Conservation (phyloP, 2,797 vertebrate genomes). For the Schizopygopsis pylzovi region DNA sequence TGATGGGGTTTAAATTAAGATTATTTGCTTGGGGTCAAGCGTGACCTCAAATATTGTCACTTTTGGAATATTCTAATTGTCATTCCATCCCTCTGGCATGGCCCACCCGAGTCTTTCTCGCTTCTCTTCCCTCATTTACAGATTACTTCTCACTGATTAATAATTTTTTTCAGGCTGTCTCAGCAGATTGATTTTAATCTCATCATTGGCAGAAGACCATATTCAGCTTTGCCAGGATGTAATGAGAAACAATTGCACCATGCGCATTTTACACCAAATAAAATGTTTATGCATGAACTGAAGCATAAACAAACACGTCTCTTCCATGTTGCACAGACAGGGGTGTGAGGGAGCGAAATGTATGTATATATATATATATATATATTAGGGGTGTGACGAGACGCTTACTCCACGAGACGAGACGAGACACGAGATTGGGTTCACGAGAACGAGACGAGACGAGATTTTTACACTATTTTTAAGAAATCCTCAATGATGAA, state of each 20-base stretch:
- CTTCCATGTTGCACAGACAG: neutral
- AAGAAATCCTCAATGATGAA: too few species aligned
- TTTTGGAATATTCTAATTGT: conserved; percentile 39
- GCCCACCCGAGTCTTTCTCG: neutral
- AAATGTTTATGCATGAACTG: neutral
- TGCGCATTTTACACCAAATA: neutral
- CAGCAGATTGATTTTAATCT: conserved; percentile 55
- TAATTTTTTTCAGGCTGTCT: conserved; percentile 64
- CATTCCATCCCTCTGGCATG: neutral
- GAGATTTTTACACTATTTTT: too few species aligned
- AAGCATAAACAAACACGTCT: neutral
- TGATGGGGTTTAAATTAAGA: neutral
- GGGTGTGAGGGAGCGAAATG: neutral
- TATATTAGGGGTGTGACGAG: too few species aligned
- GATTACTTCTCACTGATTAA: conserved; percentile 70
- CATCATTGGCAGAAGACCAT: conserved; percentile 1
- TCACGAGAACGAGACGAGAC: too few species aligned
- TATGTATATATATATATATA: too few species aligned
- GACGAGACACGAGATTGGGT: too few species aligned
- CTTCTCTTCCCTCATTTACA: conserved; percentile 66
- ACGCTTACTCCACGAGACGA: too few species aligned
- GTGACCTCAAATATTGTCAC: neutral
- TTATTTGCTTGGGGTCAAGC: neutral
- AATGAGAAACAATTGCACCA: conserved; percentile 9
- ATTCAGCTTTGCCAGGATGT: neutral